Evolutionary conservation across 2,797 vertebrate species (phyloP).

Genomic region (Chromobotia macracanthus): DNA sequence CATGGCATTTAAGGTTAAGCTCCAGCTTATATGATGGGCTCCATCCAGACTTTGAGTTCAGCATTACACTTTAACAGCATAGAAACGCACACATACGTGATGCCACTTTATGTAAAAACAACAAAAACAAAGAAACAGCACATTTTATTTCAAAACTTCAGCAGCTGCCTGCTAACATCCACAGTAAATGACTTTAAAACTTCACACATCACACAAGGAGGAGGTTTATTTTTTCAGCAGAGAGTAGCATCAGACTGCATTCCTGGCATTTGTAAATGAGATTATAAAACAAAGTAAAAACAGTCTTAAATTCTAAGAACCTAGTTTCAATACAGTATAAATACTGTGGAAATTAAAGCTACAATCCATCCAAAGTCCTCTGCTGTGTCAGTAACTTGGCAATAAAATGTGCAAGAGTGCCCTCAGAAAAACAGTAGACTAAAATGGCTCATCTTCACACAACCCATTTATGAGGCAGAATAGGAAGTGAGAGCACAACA

Average conservation of each 20-base stretch:
- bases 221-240: background rate
- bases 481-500: constrained; percentile 35
- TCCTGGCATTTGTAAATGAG: background rate
- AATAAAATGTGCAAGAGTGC: too few relatives aligned
- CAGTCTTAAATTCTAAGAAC: background rate
- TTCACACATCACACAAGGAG: background rate
- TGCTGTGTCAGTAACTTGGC: too few relatives aligned
- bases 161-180: background rate
- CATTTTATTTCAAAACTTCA: background rate
- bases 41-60: too few relatives aligned
- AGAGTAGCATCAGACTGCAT: background rate
- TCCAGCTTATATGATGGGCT: background rate
- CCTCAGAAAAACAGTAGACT: too few relatives aligned
- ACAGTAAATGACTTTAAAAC: too few relatives aligned
- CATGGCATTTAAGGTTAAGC: constrained; percentile 16
- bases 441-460: background rate
- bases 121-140: background rate
- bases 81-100: background rate
- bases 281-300: background rate
- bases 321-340: too few relatives aligned
- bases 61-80: background rate
- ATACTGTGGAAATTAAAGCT: too few relatives aligned
- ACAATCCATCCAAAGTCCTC: too few relatives aligned
- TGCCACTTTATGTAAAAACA: background rate
- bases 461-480: constrained; percentile 9